A percentile compares a stretch with the other conserved stretches of the same genome.
These are phyloP conservation scores for Eucidaris tribuloides DNA, from an alignment of 35 echinoderm and acorn worm species.

Conservation along the genomic window DNA sequence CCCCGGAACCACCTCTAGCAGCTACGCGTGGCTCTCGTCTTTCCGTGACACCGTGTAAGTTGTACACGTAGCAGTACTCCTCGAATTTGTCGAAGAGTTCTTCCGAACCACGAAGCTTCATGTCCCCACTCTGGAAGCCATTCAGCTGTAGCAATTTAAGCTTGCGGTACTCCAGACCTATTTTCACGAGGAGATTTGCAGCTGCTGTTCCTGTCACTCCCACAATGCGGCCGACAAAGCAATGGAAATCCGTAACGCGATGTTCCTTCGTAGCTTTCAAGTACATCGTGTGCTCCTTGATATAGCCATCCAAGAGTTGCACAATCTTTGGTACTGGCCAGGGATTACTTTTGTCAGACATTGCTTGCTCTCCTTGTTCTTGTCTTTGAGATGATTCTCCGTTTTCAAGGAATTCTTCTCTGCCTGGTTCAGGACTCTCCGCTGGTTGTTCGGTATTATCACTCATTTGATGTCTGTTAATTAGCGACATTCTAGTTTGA, in stretches of 20 bases:
- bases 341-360: too few relatives aligned
- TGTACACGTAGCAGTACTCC: background rate
- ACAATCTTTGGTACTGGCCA: background rate
- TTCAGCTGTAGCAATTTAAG: background rate
- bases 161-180: background rate
- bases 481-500: too few relatives aligned
- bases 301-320: background rate
- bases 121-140: too few relatives aligned
- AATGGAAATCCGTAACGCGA: background rate
- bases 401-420: too few relatives aligned
- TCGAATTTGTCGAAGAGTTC: constrained; percentile 1
- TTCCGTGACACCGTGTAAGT: too few relatives aligned
- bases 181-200: background rate
- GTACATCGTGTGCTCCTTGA: constrained; percentile 6
- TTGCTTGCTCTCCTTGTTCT: too few relatives aligned
- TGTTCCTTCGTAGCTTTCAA: background rate
- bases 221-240: background rate
- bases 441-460: too few relatives aligned
- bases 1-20: background rate
- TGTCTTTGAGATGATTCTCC: too few relatives aligned
- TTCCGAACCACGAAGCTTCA: background rate
- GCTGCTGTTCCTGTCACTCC: background rate
- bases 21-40: background rate
- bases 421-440: too few relatives aligned
- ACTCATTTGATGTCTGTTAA: too few relatives aligned